phyloP scores from a whole-genome alignment of 2,888 invertebrate genomes.

The Oligia strigilis region DNA sequence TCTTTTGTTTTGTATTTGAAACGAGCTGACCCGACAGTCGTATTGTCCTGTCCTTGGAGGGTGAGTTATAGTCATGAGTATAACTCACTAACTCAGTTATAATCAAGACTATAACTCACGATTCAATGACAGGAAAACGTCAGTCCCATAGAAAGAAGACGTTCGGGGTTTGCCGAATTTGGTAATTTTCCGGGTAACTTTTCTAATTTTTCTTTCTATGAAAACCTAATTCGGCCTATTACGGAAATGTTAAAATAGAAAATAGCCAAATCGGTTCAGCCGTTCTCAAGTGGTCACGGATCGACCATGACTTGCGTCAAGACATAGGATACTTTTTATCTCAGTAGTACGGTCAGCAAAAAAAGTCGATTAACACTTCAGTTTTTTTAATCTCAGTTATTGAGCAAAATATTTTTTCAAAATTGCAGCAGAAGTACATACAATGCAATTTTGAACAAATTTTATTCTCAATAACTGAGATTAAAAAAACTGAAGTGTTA shows the following conservation, averaged over 20 bases:
- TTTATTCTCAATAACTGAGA: too few relatives aligned
- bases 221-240: not conserved
- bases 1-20: conserved; percentile 26
- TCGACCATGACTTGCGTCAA: not conserved
- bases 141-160: not conserved
- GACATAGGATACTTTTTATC: not conserved
- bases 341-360: too few relatives aligned
- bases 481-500: too few relatives aligned
- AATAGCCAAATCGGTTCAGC: not conserved
- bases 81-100: not conserved
- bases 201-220: not conserved
- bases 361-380: too few relatives aligned
- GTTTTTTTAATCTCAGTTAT: too few relatives aligned
- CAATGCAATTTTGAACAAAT: too few relatives aligned
- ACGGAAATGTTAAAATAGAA: not conserved
- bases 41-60: not conserved
- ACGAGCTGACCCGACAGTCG: not conserved
- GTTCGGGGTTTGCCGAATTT: not conserved
- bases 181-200: not conserved
- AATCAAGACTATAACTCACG: not conserved
- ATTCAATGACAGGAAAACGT: not conserved
- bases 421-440: too few relatives aligned
- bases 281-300: not conserved
- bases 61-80: not conserved
- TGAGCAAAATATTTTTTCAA: too few relatives aligned